Base-by-base conservation (phyloP, 2,797 vertebrate genomes). In the Prionace glauca region DNA sequence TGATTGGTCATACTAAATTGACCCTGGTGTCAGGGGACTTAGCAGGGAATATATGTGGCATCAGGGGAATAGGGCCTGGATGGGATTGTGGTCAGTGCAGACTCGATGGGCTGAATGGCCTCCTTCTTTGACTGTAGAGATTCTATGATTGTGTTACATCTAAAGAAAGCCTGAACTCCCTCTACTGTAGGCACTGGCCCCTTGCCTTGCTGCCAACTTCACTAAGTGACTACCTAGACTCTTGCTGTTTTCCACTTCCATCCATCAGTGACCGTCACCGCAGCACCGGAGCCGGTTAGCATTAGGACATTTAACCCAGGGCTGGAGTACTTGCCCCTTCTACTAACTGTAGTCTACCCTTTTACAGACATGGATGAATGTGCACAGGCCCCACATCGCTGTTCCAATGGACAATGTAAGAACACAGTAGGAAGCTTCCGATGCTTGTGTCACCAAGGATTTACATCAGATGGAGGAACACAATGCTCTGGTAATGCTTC, bases 281-380 rank as follows among this genome's bases (percentile, higher is more conserved):
- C 1, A 5, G 60, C 88, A n/a, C 24, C 7, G 90, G n/a, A 67
- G 32, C n/a, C 3, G 18, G 16, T 41, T 18, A 41, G 16, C 12
- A 3, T 22, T 36, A 0, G 36, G n/a, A 22, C 62, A 36, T 92
- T 92, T 67, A 92, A 92, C n/a, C 26, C 41, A 22, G 41, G 41
- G 71, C 26, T n/a, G 50, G 20, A 29, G 14, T 95, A 77, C 24
- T 8, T 45, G 26, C 24, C 14, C 26, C 26, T 91, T 18, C 71
- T 94, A 32, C 72, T 95, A 16, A 60, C 26, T 9, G 24, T 56
- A 16, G 91, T 60, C 86, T 94, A 45, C 95, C 95, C 74, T 97
- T 96, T 96, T 95, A 96, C 97, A 99, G 99, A 99, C 97, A 97
- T 98, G 87, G 98, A 99, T 94, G 99, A 99, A 96, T 99, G 99